Conservation (phyloP, 92 coral and sea anemone genomes). For the Zoanthus gigantus region DNA sequence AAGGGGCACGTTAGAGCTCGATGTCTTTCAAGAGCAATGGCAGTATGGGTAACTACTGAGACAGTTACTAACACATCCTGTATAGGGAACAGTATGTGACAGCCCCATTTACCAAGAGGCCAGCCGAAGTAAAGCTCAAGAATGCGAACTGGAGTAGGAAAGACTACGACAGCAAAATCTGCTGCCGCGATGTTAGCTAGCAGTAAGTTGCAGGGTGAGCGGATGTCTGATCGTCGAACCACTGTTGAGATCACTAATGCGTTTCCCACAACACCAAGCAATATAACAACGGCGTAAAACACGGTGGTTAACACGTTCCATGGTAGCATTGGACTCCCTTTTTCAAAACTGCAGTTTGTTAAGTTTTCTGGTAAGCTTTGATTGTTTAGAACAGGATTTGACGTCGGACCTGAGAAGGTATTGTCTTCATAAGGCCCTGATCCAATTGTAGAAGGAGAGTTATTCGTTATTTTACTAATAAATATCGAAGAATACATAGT, state of each 20-base stretch:
- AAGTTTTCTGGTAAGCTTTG: neutral
- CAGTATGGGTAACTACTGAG: constrained; percentile 79
- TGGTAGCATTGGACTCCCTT: neutral
- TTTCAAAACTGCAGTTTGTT: neutral
- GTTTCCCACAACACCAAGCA: constrained; percentile 60
- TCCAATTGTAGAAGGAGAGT: neutral
- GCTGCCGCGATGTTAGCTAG: constrained; percentile 73
- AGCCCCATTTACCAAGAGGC: constrained; percentile 80
- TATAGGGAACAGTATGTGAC: constrained; percentile 70
- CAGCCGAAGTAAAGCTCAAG: constrained; percentile 71
- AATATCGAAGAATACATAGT: neutral
- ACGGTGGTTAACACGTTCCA: constrained; percentile 58
- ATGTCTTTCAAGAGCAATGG: constrained; percentile 72
- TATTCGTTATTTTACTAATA: neutral
- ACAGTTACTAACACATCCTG: constrained; percentile 78
- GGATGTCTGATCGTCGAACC: constrained; percentile 69
- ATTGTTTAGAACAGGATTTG: neutral
- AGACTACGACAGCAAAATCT: constrained; percentile 67
- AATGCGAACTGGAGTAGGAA: constrained; percentile 71
- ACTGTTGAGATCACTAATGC: constrained; percentile 56
- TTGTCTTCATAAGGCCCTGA: neutral
- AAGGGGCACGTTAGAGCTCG: constrained; percentile 31
- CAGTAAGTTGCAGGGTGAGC: constrained; percentile 71
- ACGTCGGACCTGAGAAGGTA: neutral
- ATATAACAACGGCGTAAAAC: constrained; percentile 51